These are phyloP conservation scores for Alligator sinensis DNA, from an alignment of 2,113 vertebrate genomes.

Conservation along the genomic window DNA sequence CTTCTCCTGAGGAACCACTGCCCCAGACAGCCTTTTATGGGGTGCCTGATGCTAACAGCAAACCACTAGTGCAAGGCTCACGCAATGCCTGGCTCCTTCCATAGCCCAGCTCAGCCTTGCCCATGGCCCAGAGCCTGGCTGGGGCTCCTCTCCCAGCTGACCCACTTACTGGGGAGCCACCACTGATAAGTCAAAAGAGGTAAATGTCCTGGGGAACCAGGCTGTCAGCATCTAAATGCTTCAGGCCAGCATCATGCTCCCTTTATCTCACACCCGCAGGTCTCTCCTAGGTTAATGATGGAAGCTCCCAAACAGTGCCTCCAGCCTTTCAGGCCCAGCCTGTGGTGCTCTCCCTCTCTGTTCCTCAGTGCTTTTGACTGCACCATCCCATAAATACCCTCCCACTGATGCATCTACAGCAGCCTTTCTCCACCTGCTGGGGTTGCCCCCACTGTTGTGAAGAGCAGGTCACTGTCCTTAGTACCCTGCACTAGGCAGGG, in stretches of 20 bases:
- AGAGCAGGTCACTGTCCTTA: too few relatives aligned
- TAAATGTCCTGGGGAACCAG: rapidly evolving
- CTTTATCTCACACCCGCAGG: too few relatives aligned
- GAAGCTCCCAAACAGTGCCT: not conserved
- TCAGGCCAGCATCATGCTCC: not conserved
- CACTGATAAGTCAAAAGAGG: not conserved
- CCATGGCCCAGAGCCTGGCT: not conserved
- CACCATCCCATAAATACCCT: not conserved
- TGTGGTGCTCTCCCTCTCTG: not conserved
- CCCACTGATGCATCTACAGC: not conserved
- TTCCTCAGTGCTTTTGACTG: not conserved
- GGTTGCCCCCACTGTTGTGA: not conserved
- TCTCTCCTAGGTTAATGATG: not conserved
- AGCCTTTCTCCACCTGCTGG: not conserved
- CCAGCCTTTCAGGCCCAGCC: not conserved
- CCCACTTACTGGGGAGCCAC: not conserved
- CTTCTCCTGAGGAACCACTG: not conserved
- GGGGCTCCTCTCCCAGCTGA: not conserved
- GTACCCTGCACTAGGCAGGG: too few relatives aligned
- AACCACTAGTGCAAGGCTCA: rapidly evolving
- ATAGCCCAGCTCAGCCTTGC: not conserved
- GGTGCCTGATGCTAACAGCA: not conserved
- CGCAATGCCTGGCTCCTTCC: not conserved
- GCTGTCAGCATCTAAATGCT: not conserved
- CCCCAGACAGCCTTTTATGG: constrained; percentile 15